Base-by-base conservation (phyloP, 92 coral and sea anemone species). In the Paramuricea clavata region DNA sequence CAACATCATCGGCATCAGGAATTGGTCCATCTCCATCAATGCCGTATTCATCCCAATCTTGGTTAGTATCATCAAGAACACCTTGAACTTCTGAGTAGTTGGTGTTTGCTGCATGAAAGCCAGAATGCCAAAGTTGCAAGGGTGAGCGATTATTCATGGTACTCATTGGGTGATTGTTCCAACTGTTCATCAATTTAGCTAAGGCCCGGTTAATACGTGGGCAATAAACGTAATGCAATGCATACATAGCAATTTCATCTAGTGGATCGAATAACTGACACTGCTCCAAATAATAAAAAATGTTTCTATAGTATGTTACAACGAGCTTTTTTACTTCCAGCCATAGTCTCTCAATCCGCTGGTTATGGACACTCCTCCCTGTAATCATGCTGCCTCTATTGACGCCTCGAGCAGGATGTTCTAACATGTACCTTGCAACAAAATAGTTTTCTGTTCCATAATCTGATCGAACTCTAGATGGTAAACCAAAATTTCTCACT, bases 311-410 rank as follows among this genome's bases (percentile, higher is more conserved):
- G 52, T 82, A 88, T 22, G 60, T 42, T 47, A 88, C 91, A 82
- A 71, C 49, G 22, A 76, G 82, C 30, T 52, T 88, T 71, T 88
- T 88, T 23, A 87, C 91, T 56, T 87, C 91, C 82, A 87, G 61
- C 83, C 87, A 88, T 60, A 82, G 71, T 36, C 83, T 72, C 67
- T 82, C 87, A 60, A 88, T 82, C 23, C 83, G 32, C 43, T 82
- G 83, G 56, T 88, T 88, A 57, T 88, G 87, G 5, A 88, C 91
- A 47, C 91, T 73, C 43, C 87, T 81, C 30, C 87, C 91, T 28
- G 91, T 87, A 50, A 87, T 81, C 87, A 87, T 81, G 82, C 87
- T 87, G 1, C 91, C 87, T 64, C 87, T 81, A 83, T 71, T 87
- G 28, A 34, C 30, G 6, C 86, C 86, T 41, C 90, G 72, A 42